Conservation (phyloP, 2,797 vertebrate genomes). For the Eulemur mongoz region DNA sequence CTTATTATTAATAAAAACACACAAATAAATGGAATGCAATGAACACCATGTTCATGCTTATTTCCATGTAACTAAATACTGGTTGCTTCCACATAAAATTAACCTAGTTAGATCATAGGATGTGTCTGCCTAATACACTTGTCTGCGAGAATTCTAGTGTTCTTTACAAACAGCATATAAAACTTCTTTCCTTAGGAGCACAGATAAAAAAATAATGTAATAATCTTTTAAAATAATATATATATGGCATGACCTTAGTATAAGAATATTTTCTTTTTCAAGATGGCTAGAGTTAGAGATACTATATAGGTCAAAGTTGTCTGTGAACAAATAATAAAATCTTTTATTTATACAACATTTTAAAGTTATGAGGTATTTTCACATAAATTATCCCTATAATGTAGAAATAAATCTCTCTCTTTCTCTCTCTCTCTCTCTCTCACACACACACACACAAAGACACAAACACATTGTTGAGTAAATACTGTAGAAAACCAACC, state of each 20-base stretch:
- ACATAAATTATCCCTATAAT: not conserved
- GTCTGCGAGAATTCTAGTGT: not conserved
- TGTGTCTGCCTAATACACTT: not conserved
- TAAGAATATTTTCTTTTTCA: not conserved
- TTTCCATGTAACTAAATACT: not conserved
- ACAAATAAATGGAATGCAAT: not conserved
- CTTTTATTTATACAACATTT: not conserved
- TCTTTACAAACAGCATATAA: not conserved
- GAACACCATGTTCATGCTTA: not conserved
- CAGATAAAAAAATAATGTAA: not conserved
- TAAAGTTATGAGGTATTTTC: not conserved
- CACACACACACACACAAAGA: not conserved
- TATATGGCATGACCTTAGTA: not conserved
- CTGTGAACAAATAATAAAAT: not conserved
- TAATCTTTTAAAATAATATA: not conserved
- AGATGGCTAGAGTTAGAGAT: not conserved
- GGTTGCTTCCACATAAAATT: not conserved
- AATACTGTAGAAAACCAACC: not conserved
- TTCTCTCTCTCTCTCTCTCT: not conserved
- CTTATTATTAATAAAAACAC: not conserved
- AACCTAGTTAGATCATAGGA: not conserved
- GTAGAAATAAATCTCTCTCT: not conserved
- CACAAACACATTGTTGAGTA: not conserved
- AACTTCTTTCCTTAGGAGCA: not conserved
- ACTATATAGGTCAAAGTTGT: not conserved